Base-by-base conservation (phyloP, 2,797 vertebrate genomes). In the Alexandromys oeconomus region DNA sequence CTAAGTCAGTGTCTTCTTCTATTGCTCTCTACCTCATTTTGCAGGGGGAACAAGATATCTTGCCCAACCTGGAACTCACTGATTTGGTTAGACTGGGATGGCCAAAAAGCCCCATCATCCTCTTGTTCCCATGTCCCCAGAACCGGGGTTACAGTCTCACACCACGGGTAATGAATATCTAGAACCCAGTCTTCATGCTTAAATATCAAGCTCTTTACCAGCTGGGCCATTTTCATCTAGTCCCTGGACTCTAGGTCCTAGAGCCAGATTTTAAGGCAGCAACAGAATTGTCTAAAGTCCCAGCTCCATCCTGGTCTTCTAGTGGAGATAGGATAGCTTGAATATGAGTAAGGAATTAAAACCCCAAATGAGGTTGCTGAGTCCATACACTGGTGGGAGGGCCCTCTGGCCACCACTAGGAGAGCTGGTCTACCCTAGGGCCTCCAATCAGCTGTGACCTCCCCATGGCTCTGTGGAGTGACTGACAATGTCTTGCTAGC, bases 291-390 rank as follows among this genome's bases (percentile, higher is more conserved):
- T 78, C 85, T 94, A 74, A 40, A 81, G 85, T 88, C 87, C 78
- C 87, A 31, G 81, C 84, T 93, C 87, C 46, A 11, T 78, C 46
- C 37, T 54, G 87, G 96, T 96, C 94, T 93, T 97, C 95, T 95
- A 97, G 94, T 96, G 91, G 92, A 96, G 77, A 89, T 63, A 54
- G 73, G 63, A 31, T 31, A 77, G 29, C 80, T 94, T 87, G 14
- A 86, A 61, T 25, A 15, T 54, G 69, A 19, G 71, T 0, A 3
- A 86, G 51, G 59, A 81, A 63, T 77, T 57, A 54, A 87, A 94
- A 51, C 48, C 34, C n/a, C 25, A 34, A 65, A 27, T 67, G 51
- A 14, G 46, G 25, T 59, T 86, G 43, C 57, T 5, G 6, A 1
- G 7, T 13, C n/a, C 10, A 0, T 29, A 21, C 15, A 4, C 48